Evolutionary conservation across 2,797 vertebrate species (phyloP).

Genomic region (Falco biarmicus): DNA sequence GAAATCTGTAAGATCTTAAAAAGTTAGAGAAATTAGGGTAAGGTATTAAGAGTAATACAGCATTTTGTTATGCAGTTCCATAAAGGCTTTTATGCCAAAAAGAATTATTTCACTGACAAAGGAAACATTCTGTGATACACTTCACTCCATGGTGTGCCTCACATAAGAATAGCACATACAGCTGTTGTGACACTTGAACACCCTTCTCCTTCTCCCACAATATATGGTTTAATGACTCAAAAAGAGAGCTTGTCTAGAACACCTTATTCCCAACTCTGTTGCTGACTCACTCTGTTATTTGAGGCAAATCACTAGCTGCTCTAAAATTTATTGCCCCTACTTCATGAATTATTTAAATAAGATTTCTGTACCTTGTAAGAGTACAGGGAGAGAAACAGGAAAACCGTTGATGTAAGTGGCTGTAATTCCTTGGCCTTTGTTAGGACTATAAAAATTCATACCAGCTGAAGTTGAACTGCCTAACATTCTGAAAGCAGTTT

Average conservation of each 20-base stretch:
- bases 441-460: conserved; percentile 15
- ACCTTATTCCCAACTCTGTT: neutral
- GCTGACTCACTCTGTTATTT: neutral
- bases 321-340: neutral
- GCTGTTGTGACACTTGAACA: neutral
- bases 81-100: neutral
- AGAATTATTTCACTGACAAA: neutral
- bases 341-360: neutral
- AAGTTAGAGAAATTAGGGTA: neutral
- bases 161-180: neutral
- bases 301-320: neutral
- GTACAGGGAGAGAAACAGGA: neutral
- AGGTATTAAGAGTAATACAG: neutral
- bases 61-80: neutral
- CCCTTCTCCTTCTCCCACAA: neutral
- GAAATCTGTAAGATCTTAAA: neutral
- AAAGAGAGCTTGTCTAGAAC: neutral
- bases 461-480: neutral
- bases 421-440: neutral
- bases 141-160: neutral
- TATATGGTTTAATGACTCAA: neutral
- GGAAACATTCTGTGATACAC: neutral
- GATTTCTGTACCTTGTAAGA: neutral
- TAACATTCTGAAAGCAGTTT: neutral
- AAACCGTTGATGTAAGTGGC: neutral